These are phyloP conservation scores for Aphodius sticticus DNA, from an alignment of 2,888 invertebrate genomes.

Conservation along the genomic window DNA sequence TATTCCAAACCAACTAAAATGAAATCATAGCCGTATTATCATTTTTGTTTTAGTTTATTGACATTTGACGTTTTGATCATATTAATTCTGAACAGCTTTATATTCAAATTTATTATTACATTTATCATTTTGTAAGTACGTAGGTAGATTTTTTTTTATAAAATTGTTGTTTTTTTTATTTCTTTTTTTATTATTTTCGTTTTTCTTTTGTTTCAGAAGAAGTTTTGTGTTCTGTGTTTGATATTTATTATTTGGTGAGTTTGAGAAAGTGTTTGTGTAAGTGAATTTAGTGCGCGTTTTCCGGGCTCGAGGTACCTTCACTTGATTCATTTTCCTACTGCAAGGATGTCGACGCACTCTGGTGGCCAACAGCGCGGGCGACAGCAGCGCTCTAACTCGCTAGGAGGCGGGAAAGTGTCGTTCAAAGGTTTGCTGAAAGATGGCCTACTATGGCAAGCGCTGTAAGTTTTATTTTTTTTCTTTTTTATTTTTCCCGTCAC, in stretches of 20 bases:
- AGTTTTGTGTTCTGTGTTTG: conserved; percentile 33
- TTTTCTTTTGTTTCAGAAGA: conserved; percentile 37
- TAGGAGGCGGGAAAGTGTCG: conserved; percentile 52
- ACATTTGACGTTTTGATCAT: too few relatives aligned
- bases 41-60: too few relatives aligned
- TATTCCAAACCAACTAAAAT: too few relatives aligned
- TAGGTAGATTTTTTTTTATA: conserved; percentile 22
- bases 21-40: too few relatives aligned
- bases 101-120: too few relatives aligned
- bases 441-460: conserved; percentile 57
- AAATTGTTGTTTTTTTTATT: conserved; percentile 32
- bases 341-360: conserved; percentile 55
- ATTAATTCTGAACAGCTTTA: too few relatives aligned
- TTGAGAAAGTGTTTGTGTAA: conserved; percentile 36
- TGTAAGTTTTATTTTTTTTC: conserved; percentile 43
- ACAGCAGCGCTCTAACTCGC: conserved; percentile 55
- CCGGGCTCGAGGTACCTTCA: not conserved
- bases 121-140: too few relatives aligned
- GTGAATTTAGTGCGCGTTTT: not conserved
- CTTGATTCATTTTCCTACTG: conserved; percentile 30
- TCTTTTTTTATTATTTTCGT: conserved; percentile 38
- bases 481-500: conserved; percentile 34
- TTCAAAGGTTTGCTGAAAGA: conserved; percentile 57
- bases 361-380: conserved; percentile 54
- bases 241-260: conserved; percentile 39